Conservation (phyloP, 2,888 invertebrate genomes). For the Pyrocoelia pectoralis region DNA sequence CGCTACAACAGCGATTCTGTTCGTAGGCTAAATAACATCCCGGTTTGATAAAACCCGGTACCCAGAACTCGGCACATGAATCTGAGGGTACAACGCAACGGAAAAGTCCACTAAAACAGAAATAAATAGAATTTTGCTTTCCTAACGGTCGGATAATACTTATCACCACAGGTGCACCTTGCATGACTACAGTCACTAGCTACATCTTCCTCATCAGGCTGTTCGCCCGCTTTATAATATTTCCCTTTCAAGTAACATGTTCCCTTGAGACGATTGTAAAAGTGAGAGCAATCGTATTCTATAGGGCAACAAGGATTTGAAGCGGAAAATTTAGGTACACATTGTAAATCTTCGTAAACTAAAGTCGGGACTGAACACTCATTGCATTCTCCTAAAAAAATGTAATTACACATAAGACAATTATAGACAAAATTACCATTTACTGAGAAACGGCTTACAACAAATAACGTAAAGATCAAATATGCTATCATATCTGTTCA, state of each 20-base stretch:
- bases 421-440: too few species aligned
- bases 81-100: slow-evolving; percentile 42
- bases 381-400: slow-evolving; percentile 1
- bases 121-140: not conserved
- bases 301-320: slow-evolving; percentile 36
- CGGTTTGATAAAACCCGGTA: slow-evolving; percentile 24
- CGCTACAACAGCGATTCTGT: slow-evolving; percentile 33
- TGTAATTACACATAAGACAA: too few species aligned
- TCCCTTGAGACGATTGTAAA: not conserved
- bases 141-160: slow-evolving; percentile 5
- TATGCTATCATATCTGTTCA: too few species aligned
- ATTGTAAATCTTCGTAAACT: slow-evolving; percentile 17
- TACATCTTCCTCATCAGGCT: slow-evolving; percentile 24
- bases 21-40: slow-evolving; percentile 26
- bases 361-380: not conserved
- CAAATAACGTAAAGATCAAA: too few species aligned
- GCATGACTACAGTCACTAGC: slow-evolving; percentile 32
- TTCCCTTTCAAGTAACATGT: slow-evolving; percentile 37
- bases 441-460: too few species aligned
- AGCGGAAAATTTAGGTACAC: not conserved
- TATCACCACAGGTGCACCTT: slow-evolving; percentile 28
- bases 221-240: slow-evolving; percentile 24
- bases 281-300: slow-evolving; percentile 23
- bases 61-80: slow-evolving; percentile 42
- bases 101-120: slow-evolving; percentile 15